Percentiles rank a stretch among this genome's conserved stretches.
Evolutionary conservation across 2,113 vertebrate species (phyloP).

Genomic region (Sapayoa aenigma): DNA sequence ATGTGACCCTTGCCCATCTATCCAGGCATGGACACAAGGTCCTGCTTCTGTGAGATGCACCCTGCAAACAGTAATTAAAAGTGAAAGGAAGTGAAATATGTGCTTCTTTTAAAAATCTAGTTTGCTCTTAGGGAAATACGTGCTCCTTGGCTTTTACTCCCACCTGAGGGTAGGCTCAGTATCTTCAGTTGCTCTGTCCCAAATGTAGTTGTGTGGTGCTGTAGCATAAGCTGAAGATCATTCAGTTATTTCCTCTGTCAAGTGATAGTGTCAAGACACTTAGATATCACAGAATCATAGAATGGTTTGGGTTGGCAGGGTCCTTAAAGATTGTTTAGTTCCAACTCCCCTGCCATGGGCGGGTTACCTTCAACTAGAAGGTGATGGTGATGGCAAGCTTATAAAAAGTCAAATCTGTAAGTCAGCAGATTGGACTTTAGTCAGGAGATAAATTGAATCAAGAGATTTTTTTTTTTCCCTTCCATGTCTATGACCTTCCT

Average conservation of each 20-base stretch:
- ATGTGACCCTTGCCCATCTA: neutral
- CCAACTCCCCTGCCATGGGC: rapidly evolving
- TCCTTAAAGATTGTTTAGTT: neutral
- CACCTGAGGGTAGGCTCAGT: neutral
- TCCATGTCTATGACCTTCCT: neutral
- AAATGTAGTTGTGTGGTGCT: neutral
- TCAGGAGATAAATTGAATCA: neutral
- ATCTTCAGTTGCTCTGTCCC: neutral
- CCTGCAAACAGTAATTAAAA: neutral
- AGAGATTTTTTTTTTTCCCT: neutral
- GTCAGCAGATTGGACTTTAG: neutral
- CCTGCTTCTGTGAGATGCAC: neutral
- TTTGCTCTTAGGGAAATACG: neutral
- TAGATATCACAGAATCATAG: neutral
- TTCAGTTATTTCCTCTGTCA: neutral
- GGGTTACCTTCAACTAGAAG: neutral
- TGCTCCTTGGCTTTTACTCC: neutral
- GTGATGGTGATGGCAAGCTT: neutral
- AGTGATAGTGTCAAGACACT: neutral
- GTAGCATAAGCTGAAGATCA: neutral
- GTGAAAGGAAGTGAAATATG: neutral
- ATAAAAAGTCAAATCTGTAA: neutral
- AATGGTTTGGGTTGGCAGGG: neutral
- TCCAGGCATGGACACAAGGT: neutral
- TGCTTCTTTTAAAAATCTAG: neutral